These are phyloP conservation scores for Drosophila littoralis DNA, from an alignment of 1,140 invertebrate genomes.

Conservation along the genomic window DNA sequence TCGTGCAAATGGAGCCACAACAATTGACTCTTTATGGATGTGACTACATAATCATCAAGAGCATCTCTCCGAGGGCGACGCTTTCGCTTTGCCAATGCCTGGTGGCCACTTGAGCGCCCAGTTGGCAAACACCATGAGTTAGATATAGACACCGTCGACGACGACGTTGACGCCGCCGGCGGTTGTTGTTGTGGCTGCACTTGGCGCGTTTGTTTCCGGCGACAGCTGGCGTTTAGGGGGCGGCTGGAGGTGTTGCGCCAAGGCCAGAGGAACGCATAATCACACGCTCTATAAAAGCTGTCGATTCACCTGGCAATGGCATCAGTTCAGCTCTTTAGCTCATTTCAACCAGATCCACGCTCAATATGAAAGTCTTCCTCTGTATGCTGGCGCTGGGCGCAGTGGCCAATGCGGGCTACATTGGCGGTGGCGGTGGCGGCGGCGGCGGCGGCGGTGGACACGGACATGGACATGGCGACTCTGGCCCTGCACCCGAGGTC, in stretches of 20 bases:
- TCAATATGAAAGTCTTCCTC: slow-evolving; percentile 69
- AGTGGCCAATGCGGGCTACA: slow-evolving; percentile 63
- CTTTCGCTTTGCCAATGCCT: slow-evolving; percentile 41
- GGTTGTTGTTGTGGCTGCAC: slow-evolving; percentile 30
- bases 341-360: slow-evolving; percentile 56
- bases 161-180: not conserved
- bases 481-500: slow-evolving; percentile 37
- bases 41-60: slow-evolving; percentile 16
- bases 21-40: slow-evolving; percentile 40
- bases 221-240: slow-evolving; percentile 12
- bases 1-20: slow-evolving; percentile 40
- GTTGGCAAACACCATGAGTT: slow-evolving; percentile 17
- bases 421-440: slow-evolving; percentile 49
- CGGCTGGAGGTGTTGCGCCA: slow-evolving; percentile 25
- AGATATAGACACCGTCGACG: not conserved
- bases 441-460: slow-evolving; percentile 40
- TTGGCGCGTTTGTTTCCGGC: slow-evolving; percentile 47
- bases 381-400: slow-evolving; percentile 59
- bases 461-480: slow-evolving; percentile 47
- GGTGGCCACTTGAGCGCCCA: slow-evolving; percentile 37
- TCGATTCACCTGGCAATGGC: slow-evolving; percentile 37
- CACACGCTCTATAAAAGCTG: slow-evolving; percentile 64
- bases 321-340: slow-evolving; percentile 68
- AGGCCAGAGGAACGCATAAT: slow-evolving; percentile 35
- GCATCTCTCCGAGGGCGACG: slow-evolving; percentile 47